Percentiles rank a stretch among this genome's conserved stretches.
phyloP scores from a whole-genome alignment of 37 sponge, comb jelly and placozoan genomes.

The Diacarnus erythraeanus region DNA sequence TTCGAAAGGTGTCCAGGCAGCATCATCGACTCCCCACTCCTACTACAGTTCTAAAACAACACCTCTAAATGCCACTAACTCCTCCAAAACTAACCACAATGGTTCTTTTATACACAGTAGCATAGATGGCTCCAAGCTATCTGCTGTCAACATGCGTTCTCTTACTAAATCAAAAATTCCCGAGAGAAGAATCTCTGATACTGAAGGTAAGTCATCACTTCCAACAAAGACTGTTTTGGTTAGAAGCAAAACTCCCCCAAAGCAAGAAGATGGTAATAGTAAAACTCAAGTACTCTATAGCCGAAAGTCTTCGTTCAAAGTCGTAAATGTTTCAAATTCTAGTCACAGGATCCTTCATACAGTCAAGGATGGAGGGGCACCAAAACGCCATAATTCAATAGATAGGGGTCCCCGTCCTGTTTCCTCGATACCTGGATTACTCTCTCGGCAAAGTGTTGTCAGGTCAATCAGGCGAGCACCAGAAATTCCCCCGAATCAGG shows the following conservation, averaged over 20 bases:
- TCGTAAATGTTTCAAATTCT: constrained; percentile 2
- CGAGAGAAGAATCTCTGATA: not conserved
- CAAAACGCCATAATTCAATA: constrained; percentile 4
- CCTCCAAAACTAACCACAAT: not conserved
- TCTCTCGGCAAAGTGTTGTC: not conserved
- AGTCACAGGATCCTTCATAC: constrained; percentile 7
- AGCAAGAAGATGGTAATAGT: not conserved
- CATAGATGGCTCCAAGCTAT: not conserved
- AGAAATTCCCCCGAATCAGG: not conserved
- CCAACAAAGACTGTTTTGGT: not conserved
- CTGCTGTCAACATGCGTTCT: not conserved
- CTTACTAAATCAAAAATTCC: not conserved
- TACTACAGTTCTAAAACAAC: not conserved
- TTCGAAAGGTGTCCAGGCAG: not conserved
- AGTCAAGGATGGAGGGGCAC: not conserved
- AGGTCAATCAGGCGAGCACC: not conserved
- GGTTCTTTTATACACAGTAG: not conserved
- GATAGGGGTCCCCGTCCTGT: not conserved
- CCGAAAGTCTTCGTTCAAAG: constrained; percentile 10
- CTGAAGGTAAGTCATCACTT: not conserved
- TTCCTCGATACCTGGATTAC: not conserved
- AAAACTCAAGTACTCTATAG: not conserved
- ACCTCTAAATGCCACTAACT: not conserved
- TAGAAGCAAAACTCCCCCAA: not conserved
- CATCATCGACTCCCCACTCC: not conserved